Evolutionary conservation across 2,113 vertebrate genomes (phyloP), one percentile per base, ranked within the genome.

Genomic region (Toxostoma redivivum): DNA sequence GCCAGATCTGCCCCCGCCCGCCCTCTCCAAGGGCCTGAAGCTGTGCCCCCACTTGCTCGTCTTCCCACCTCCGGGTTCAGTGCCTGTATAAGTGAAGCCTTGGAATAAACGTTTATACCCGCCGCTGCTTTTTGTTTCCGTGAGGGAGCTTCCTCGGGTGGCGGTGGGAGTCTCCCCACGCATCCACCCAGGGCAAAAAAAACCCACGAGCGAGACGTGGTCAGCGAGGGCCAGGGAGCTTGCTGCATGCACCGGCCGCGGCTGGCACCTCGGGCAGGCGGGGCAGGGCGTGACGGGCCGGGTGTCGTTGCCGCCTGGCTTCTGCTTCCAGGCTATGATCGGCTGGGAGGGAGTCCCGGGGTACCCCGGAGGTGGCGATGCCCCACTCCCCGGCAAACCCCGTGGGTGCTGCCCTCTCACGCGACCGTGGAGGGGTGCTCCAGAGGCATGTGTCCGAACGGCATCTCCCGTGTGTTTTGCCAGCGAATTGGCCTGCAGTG

Each of bases 101-200:
- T 78, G 86, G 83, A 96, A 95, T 96, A 96, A 96, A 96, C 4
- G 47, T 58, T 74, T 74, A 58, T 77, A 45, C 23, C 17, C 20
- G 33, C 42, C 25, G 71, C 47, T 56, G 71, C 70, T 9, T 57
- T 81, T 88, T 40, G 61, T 88, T 61, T 94, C 60, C 45, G 5
- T 37, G 45, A 73, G 45, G 27, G 45, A 44, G 7, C 37, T 78
- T 42, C 28, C 57, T 61, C 45, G 31, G 19, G 27, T 35, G 79
- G 21, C 22, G 7, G 13, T 19, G 54, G 20, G 20, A 22, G 16
- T 54, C 21, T 57, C 16, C 19, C 30, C 28, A 44, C 9, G 4
- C 31, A 38, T 21, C 15, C 58, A 31, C 21, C 3, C 33, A 15
- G 31, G 38, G 21, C n/a, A 47, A 7, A 33, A 28, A 57, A 14